These are phyloP conservation scores for Gymnocypris eckloni DNA, from an alignment of 2,797 vertebrate species.

Conservation along the genomic window DNA sequence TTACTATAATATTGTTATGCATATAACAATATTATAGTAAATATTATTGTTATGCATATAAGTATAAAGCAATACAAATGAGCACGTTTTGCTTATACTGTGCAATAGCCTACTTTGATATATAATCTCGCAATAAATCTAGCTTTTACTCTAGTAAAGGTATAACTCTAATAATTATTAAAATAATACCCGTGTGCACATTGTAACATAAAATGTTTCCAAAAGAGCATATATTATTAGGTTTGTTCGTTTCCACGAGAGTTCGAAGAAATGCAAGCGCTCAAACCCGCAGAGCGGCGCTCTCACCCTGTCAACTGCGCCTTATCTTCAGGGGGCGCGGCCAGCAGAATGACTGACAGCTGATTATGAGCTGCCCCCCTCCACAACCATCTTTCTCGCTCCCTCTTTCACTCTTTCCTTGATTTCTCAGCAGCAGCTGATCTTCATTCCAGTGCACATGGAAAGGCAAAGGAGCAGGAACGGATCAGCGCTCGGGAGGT, in stretches of 20 bases:
- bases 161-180: not conserved
- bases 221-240: not conserved
- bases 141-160: not conserved
- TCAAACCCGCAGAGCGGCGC: slow-evolving; percentile 77
- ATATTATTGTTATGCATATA: too few relatives aligned
- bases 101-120: too few relatives aligned
- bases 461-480: slow-evolving; percentile 67
- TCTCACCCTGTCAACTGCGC: slow-evolving; percentile 64
- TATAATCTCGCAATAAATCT: not conserved
- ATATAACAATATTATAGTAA: too few relatives aligned
- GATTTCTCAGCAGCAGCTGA: slow-evolving; percentile 62
- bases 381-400: slow-evolving; percentile 51
- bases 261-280: not conserved
- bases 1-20: not conserved
- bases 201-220: not conserved
- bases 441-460: slow-evolving; percentile 77
- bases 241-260: not conserved
- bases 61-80: not conserved
- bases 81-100: not conserved
- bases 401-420: slow-evolving; percentile 61
- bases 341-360: slow-evolving; percentile 66
- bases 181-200: not conserved
- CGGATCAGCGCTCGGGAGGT: slow-evolving; percentile 59
- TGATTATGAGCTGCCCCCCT: slow-evolving; percentile 64
- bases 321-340: slow-evolving; percentile 51